Evolutionary conservation across 2,888 invertebrate genomes (phyloP), one percentile per base, ranked within the genome.

Genomic region (Trichogramma evanescens): DNA sequence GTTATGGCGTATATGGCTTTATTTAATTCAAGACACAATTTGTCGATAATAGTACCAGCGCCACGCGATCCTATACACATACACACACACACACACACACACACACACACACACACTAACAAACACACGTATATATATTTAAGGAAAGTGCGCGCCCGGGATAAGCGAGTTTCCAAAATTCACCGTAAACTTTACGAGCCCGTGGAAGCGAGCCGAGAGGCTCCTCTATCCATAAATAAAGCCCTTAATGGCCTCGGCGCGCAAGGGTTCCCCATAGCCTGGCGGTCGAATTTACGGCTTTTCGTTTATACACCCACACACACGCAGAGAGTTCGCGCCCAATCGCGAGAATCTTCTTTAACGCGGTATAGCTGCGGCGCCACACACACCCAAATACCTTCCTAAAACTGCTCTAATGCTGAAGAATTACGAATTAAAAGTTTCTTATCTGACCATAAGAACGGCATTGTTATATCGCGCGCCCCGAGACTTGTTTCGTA

Each of bases 81-180:
- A 2, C 26, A 26, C 26, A 26, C 3, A 3, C 26, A 26, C 26
- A 13, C 13, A 13, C 13, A 13, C 13, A 13, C 13, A 13, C 13
- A 13, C 13, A 1, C 2, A 13, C 2, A 26, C 26, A 26, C 3
- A 26, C 26, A 26, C 26, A 26, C 26, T 26, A 2, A 26, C 3
- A 26, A 1, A 26, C 3, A 26, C 45, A 9, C n/a, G n/a, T 9
- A 45, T 45, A n/a, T 39, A 45, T 4, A 13, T 40, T 9, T 39
- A 56, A 53, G 56, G 56, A 52, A 26, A 26, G 26, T 26, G 26
- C 2, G 26, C 26, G 26, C 26, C 26, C 7, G 55, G 58, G 58
- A 58, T 63, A 63, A 63, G 58, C 58, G 61, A 63, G 63, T 63
- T 63, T 63, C 61, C 58, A 61, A 63, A 63, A 63, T 63, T 61